Percentiles rank a stretch among this genome's conserved stretches.
Conservation (phyloP, 2,113 vertebrate genomes). For the Proteles cristata region DNA sequence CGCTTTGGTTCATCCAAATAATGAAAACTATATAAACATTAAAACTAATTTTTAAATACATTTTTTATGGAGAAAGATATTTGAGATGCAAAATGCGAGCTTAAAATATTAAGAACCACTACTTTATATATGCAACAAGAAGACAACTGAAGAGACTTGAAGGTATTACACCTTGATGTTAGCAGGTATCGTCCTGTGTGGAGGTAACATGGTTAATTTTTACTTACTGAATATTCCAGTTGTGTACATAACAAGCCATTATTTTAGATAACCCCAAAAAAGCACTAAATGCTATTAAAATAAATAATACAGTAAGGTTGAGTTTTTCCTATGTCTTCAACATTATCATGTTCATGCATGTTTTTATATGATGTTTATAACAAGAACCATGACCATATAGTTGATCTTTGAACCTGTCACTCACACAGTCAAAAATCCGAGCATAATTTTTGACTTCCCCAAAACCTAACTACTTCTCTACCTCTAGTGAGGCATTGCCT, state of each 20-base stretch:
- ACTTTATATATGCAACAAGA: not conserved
- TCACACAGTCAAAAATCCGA: no score
- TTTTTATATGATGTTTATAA: not conserved
- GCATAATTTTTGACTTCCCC: no score
- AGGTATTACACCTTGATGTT: not conserved
- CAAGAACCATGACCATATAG: not conserved
- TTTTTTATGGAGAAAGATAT: not conserved
- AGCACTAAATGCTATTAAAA: not conserved
- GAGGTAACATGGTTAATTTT: not conserved
- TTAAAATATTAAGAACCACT: not conserved
- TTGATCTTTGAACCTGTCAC: no score
- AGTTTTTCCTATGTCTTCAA: not conserved
- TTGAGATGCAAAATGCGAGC: not conserved
- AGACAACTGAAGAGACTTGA: not conserved
- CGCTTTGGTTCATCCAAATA: not conserved
- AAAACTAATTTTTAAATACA: not conserved
- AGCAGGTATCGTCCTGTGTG: not conserved
- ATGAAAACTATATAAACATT: not conserved
- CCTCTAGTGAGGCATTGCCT: no score
- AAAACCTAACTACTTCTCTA: no score
- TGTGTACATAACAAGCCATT: not conserved
- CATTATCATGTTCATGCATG: not conserved
- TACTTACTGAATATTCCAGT: not conserved
- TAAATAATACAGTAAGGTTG: not conserved
- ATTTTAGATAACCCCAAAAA: conserved; percentile 3